Base-by-base conservation (phyloP, 2,113 vertebrate species). In the Neomonachus schauinslandi region DNA sequence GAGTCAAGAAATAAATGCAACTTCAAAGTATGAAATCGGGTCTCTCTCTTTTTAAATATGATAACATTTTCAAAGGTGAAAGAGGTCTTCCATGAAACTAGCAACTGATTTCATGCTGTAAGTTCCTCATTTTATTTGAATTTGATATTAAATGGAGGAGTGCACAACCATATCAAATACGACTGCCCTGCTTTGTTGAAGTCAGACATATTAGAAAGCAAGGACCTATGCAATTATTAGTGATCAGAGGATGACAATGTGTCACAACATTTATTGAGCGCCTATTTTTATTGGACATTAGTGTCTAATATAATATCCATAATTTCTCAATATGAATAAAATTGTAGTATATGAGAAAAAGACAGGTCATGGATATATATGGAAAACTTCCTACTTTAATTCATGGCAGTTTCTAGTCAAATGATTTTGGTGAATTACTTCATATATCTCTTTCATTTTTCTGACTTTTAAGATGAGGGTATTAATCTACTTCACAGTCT, bases 61-160 rank as follows among this genome's bases (percentile, higher is more conserved):
- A 86, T 96, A 96, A 80, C 61, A 94, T 97, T 96, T 89, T 94
- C 84, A 96, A 80, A 95, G 87, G 96, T 95, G 87, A 93, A 87
- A 61, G 13, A 81, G 80, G 80, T 92, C 79, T 88, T 89, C 42
- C 90, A 93, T 97, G 92, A 94, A 96, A 96, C 53, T 51, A 88
- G 76, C 12, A 92, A 80, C 82, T 81, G n/a, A 97, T 96, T 97
- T 96, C 72, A 87, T 89, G 74, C 39, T 96, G 39, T 94, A 89
- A 92, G 39, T 72, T 95, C 49, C 61, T 82, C 89, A 95, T 93
- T 89, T 91, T 67, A 61, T 89, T 89, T 59, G 39, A 94, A 96
- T 95, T 92, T 86, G 42, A 93, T 89, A 89, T 82, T 79, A 91
- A 96, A 69, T 87, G 55, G 72, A 91, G 51, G n/a, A 71, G 59